Evolutionary conservation across 2,797 vertebrate genomes (phyloP).

Genomic region (Onychomys leucogaster): DNA sequence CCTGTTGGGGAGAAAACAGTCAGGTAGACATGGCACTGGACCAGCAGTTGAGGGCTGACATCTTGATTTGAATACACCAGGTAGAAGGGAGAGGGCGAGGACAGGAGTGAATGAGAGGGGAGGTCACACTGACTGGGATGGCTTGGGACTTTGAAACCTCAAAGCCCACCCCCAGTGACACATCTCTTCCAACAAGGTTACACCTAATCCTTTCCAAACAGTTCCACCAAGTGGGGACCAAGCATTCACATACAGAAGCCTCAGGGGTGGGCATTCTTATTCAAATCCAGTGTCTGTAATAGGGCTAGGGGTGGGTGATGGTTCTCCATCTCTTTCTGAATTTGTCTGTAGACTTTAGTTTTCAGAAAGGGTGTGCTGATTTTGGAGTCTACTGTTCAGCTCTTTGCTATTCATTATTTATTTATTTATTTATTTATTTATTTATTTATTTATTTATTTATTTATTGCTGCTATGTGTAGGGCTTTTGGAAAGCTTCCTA

Average conservation of each 20-base stretch:
- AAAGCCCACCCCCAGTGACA: background rate
- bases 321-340: background rate
- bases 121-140: background rate
- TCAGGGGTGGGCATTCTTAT: background rate
- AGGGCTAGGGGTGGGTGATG: background rate
- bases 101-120: background rate
- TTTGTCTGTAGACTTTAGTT: background rate
- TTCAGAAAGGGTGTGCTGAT: background rate
- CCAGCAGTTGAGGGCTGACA: background rate
- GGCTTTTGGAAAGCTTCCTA: background rate
- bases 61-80: background rate
- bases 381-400: background rate
- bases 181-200: background rate
- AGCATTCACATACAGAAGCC: background rate
- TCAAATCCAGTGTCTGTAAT: background rate
- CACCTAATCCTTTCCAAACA: background rate
- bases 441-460: background rate
- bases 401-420: background rate
- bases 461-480: background rate
- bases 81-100: no score
- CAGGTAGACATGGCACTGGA: background rate
- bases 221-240: background rate
- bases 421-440: background rate
- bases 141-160: background rate
- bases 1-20: accelerated